Conservation (phyloP, 2,888 invertebrate genomes). For the Meiosimyza platycephala region DNA sequence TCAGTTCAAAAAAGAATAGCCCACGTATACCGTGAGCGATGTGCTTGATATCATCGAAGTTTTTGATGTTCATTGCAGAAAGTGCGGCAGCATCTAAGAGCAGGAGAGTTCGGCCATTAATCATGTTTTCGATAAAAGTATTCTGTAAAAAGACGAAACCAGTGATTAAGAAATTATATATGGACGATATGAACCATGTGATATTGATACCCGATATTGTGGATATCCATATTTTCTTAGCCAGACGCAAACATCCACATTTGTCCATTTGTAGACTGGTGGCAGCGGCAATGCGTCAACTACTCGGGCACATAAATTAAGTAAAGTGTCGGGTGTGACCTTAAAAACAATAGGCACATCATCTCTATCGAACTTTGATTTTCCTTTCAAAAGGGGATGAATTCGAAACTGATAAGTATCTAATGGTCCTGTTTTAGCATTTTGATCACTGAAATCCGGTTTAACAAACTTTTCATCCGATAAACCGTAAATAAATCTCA, state of each 20-base stretch:
- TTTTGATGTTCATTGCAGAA: constrained; percentile 68
- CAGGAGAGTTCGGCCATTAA: constrained; percentile 68
- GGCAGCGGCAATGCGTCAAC: constrained; percentile 68
- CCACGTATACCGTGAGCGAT: constrained; percentile 64
- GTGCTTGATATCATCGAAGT: constrained; percentile 67
- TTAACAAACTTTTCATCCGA: constrained; percentile 47
- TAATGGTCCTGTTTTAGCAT: constrained; percentile 36
- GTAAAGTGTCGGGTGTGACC: constrained; percentile 67
- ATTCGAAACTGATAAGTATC: constrained; percentile 43
- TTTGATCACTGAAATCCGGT: neutral
- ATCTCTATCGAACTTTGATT: constrained; percentile 44
- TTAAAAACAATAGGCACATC: constrained; percentile 54
- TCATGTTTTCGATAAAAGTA: constrained; percentile 67
- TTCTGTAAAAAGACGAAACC: constrained; percentile 51
- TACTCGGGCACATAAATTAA: constrained; percentile 59
- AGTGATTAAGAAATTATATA: neutral
- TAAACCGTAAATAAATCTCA: constrained; percentile 48
- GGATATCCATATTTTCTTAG: constrained; percentile 68
- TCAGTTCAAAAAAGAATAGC: constrained; percentile 67
- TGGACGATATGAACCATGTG: neutral
- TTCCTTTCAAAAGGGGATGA: constrained; percentile 59
- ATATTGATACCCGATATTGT: constrained; percentile 68
- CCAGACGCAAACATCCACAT: constrained; percentile 69
- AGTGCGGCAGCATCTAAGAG: constrained; percentile 69
- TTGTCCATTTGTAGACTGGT: constrained; percentile 68